Evolutionary conservation across 1,140 invertebrate species (phyloP).

Genomic region (Apis florea): DNA sequence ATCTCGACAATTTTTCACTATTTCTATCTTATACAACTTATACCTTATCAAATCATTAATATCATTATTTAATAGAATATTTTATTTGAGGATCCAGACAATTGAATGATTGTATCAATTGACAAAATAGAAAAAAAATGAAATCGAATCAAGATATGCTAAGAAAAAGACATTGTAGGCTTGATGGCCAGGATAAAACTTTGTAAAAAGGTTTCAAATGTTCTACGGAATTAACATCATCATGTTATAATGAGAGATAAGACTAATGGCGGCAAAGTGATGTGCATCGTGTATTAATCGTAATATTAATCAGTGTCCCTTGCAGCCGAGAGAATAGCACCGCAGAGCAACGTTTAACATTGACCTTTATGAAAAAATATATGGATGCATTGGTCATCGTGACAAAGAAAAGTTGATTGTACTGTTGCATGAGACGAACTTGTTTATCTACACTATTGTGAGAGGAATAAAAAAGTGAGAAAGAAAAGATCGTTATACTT

Average conservation of each 20-base stretch:
- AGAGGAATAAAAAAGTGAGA: background rate
- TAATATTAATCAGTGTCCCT: constrained; percentile 66
- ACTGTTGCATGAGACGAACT: background rate
- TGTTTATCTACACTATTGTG: background rate
- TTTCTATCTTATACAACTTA: too few species aligned
- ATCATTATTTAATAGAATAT: too few species aligned
- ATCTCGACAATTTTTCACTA: too few species aligned
- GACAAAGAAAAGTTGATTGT: constrained; percentile 45
- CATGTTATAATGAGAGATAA: constrained; percentile 66
- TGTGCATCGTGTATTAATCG: constrained; percentile 48
- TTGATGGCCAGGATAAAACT: constrained; percentile 41
- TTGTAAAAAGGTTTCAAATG: constrained; percentile 52
- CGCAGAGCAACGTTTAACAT: constrained; percentile 54
- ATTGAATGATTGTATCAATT: background rate
- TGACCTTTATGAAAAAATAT: constrained; percentile 42
- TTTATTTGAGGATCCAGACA: too few species aligned
- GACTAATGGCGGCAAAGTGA: constrained; percentile 66
- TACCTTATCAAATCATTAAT: too few species aligned
- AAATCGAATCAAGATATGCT: constrained; percentile 5
- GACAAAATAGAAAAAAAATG: background rate
- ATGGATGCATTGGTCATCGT: background rate
- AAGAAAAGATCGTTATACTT: background rate
- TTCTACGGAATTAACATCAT: constrained; percentile 59
- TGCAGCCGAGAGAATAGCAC: constrained; percentile 37
- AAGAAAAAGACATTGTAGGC: constrained; percentile 32